Percentiles rank a stretch among this genome's conserved stretches.
Evolutionary conservation across 2,113 vertebrate genomes (phyloP).

Genomic region (Dascyllus trimaculatus): DNA sequence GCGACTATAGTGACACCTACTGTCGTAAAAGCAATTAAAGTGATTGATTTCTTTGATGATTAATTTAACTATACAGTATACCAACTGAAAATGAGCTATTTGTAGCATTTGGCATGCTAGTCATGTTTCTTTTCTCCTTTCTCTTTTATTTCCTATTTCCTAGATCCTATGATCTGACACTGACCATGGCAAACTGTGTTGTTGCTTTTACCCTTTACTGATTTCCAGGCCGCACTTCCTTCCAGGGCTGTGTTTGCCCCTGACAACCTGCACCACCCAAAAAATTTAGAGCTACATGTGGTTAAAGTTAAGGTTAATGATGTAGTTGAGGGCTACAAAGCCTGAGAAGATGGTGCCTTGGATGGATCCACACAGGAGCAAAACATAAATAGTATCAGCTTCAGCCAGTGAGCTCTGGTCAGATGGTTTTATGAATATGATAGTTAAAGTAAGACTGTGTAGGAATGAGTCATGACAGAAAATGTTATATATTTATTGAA

Average conservation of each 20-base stretch:
- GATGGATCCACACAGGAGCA: background rate
- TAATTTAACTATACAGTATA: too few relatives aligned
- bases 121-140: too few relatives aligned
- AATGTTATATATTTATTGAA: too few relatives aligned
- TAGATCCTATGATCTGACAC: too few relatives aligned
- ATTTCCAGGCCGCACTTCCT: background rate
- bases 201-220: background rate
- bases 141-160: too few relatives aligned
- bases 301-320: background rate
- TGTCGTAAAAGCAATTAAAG: background rate
- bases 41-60: too few relatives aligned
- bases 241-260: background rate
- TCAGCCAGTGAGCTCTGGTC: background rate
- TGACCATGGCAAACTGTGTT: background rate
- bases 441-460: background rate
- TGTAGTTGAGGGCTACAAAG: background rate
- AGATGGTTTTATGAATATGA: background rate
- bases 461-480: too few relatives aligned
- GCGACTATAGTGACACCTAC: slow-evolving; percentile 19
- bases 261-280: background rate
- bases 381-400: background rate
- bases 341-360: background rate
- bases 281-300: slow-evolving; percentile 7
- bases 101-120: too few relatives aligned
- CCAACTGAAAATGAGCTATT: too few relatives aligned